Evolutionary conservation across 2,888 invertebrate genomes (phyloP), one percentile per base, ranked within the genome.

Genomic region (Lepidocyrtinus sp.): DNA sequence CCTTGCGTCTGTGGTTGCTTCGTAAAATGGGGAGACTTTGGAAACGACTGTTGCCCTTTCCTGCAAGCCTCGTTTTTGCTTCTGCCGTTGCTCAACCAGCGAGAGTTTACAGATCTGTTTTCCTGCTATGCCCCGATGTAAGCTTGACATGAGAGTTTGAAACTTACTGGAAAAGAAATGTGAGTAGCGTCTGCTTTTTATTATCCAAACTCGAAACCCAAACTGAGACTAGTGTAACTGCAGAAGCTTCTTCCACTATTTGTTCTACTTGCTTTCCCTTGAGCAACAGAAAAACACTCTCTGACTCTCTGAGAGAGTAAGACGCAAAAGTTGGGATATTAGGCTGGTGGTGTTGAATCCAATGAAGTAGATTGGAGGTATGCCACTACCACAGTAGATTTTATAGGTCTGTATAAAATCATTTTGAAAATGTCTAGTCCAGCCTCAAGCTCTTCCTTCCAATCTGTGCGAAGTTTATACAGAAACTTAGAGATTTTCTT

Each of bases 121-220:
- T 50, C 15, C 17, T 50, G 15, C 5, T 2, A 15, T 50, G 50
- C n/a, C 50, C 12, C 17, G 50, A 50, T 50, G 50, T 50, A 17
- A 50, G 50, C 50, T 50, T 50, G 50, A 50, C 50, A 50, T 50
- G 50, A 50, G 72, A 72, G 76, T 65, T 76, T 71, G 76, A 46
- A 77, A 72, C 67, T 67, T 46, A 77, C 77, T 77, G 77, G 77
- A 77, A 72, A 72, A 77, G 77, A 67, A 71, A 77, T 72, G 77
- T 77, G 77, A 77, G 50, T 17, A 77, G 24, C 59, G 71, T 25
- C 61, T 72, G 45, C 65, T 64, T 71, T 71, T 77, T 77, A 72
- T 77, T 67, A 71, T 67, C 72, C 77, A 67, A 77, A n/a, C n/a
- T n/a, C n/a, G n/a, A n/a, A n/a, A n/a, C n/a, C n/a, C n/a, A n/a